Percentiles rank a stretch among this genome's conserved stretches.
phyloP scores from a whole-genome alignment of 1,140 invertebrate species.

The Ooceraea biroi region DNA sequence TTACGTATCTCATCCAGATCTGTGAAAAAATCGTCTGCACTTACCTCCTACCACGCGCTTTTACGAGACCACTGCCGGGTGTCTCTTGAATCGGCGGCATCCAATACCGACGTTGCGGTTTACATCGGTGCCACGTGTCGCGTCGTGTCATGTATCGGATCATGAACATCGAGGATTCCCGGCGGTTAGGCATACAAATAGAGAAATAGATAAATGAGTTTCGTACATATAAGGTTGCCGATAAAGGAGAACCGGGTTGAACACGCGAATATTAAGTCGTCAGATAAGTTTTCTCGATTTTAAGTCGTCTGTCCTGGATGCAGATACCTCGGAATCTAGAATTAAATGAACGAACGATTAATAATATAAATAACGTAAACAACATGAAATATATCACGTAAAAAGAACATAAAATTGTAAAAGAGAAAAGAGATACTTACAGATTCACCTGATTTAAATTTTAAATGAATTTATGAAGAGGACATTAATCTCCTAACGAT shows the following conservation, averaged over 20 bases:
- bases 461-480: neutral
- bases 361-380: neutral
- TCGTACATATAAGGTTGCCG: neutral
- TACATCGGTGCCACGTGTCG: constrained; percentile 26
- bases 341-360: neutral
- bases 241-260: neutral
- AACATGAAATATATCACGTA: too few species aligned
- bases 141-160: constrained; percentile 23
- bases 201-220: neutral
- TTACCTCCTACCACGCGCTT: too few species aligned
- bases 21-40: too few species aligned
- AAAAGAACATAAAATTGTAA: too few species aligned
- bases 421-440: neutral
- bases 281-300: neutral
- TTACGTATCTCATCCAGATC: too few species aligned
- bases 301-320: neutral
- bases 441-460: neutral
- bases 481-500: neutral
- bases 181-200: constrained; percentile 28
- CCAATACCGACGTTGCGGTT: constrained; percentile 51
- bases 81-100: constrained; percentile 64
- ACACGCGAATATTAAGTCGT: neutral
- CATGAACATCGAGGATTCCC: neutral
- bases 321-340: neutral
- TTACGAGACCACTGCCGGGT: constrained; percentile 70